Evolutionary conservation across 2,888 invertebrate genomes (phyloP).

Genomic region (Tupiocoris notatus): DNA sequence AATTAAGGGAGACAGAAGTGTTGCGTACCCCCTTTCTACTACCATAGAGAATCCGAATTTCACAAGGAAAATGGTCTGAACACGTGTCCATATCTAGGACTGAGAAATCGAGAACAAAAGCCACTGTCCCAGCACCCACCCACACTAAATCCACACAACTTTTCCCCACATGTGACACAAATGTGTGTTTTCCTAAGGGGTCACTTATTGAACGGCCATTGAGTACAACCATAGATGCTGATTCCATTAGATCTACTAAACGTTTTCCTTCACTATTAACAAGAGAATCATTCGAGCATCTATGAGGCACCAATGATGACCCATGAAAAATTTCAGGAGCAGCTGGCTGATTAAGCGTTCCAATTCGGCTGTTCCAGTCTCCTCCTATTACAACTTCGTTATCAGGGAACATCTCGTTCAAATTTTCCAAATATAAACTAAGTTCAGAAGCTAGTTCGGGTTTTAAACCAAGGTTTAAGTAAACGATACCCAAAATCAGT

Average conservation of each 20-base stretch:
- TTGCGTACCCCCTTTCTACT: not conserved
- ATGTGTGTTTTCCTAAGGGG: not conserved
- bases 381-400: not conserved
- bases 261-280: not conserved
- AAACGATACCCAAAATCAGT: slow-evolving; percentile 1
- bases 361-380: not conserved
- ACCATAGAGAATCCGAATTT: not conserved
- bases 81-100: not conserved
- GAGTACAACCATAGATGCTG: not conserved
- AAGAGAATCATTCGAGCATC: not conserved
- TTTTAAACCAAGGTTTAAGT: not conserved
- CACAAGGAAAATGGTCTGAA: slow-evolving; percentile 1
- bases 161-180: not conserved
- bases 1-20: not conserved
- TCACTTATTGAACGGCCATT: slow-evolving; percentile 5
- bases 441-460: not conserved
- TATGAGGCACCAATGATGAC: not conserved
- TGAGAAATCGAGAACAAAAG: not conserved
- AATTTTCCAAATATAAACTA: not conserved
- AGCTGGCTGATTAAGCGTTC: not conserved
- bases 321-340: not conserved
- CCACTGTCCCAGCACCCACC: not conserved
- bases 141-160: slow-evolving; percentile 3
- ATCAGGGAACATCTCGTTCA: not conserved
- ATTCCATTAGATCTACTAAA: not conserved